Evolutionary conservation across 1,140 invertebrate genomes (phyloP), one percentile per base, ranked within the genome.

Genomic region (Goniozus legneri): DNA sequence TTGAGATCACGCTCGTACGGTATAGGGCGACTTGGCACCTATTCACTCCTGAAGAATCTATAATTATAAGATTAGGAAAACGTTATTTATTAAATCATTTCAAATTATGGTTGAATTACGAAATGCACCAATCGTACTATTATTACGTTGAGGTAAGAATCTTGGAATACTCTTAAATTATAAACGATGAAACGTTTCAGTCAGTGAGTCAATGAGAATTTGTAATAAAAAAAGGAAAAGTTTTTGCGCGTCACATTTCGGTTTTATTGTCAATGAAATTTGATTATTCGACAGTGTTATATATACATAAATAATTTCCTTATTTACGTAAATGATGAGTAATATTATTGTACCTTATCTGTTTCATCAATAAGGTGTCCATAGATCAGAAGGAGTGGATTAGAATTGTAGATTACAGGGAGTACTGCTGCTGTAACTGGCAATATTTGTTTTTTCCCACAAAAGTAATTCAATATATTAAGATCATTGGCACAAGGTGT

Each of bases 341-440:
- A n/a, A n/a, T n/a, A n/a, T 44, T 47, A 14, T 37, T 50, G 36
- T 14, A 43, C 21, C 19, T 33, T 24, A 24, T 38, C 34, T 1
- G 3, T 42, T 24, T 32, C 31, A 18, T 49, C n/a, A n/a, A n/a
- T n/a, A 47, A 76, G 72, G 89, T 97, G 8, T 97, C 93, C 0
- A 91, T 97, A 77, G 92, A 98, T 81, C 87, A 92, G 71, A 89
- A 91, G 72, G 89, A 97, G 71, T 99, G 96, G 94, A 83, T 91
- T 42, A 82, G 86, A 47, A 86, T 98, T 21, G 83, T 97, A 33
- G 94, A 99, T 77, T 88, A 99, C 74, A 87, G 87, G 38, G 77
- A 85, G 40, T 97, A 90, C 76, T 85, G 88, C 68, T 98, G 97
- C 67, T 84, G 96, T 41, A 97, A 93, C 13, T 97, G 93, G 92